Percentiles rank a stretch among this genome's conserved stretches.
Conservation (phyloP, 2,888 invertebrate genomes). For the Colostygia pectinataria region DNA sequence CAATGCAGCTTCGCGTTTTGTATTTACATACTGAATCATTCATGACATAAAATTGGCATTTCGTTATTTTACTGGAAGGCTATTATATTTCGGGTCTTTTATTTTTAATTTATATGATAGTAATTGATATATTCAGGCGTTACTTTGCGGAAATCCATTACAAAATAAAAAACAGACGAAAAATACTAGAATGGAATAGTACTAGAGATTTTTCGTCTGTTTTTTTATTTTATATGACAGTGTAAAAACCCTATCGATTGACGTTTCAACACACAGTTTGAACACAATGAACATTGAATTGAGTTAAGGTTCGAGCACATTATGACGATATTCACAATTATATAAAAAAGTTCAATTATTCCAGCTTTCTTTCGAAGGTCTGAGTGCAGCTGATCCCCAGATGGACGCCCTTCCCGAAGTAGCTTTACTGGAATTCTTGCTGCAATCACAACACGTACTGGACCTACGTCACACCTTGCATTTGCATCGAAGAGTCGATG, state of each 20-base stretch:
- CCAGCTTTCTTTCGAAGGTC: constrained; percentile 64
- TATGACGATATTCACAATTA: no score
- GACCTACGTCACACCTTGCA: constrained; percentile 58
- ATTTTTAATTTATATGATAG: no score
- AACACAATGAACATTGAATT: no score
- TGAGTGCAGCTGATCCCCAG: constrained; percentile 66
- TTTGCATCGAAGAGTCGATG: constrained; percentile 69
- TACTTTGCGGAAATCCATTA: no score
- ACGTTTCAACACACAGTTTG: no score
- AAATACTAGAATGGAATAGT: no score
- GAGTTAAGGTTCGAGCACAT: no score
- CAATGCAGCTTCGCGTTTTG: constrained; percentile 7
- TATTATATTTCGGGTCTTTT: neutral
- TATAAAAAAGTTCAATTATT: constrained; percentile 5
- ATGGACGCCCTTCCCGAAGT: constrained; percentile 76
- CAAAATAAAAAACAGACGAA: no score
- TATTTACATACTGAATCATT: constrained; percentile 15
- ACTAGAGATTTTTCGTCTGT: no score
- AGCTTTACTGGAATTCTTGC: constrained; percentile 68
- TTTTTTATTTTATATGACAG: no score
- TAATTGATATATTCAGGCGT: no score
- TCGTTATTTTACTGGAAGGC: neutral
- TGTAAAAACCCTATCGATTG: no score
- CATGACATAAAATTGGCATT: constrained; percentile 8
- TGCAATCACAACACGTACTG: constrained; percentile 63